phyloP scores from a whole-genome alignment of 1,140 invertebrate species.

The Atta cephalotes region DNA sequence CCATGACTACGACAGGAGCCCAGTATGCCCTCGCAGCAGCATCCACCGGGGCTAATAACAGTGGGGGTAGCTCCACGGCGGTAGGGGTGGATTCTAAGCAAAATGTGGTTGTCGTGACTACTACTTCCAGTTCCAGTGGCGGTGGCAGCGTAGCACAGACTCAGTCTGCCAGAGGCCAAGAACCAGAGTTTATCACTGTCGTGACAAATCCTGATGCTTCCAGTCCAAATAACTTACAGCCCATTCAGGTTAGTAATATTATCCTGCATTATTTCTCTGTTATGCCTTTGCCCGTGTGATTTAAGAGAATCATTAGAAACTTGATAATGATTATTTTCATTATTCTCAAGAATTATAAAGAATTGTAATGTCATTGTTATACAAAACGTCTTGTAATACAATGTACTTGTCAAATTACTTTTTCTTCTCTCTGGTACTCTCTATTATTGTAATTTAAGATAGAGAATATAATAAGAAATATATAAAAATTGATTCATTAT shows the following conservation, averaged over 20 bases:
- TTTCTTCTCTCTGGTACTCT: neutral
- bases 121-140: conserved; percentile 84
- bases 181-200: conserved; percentile 82
- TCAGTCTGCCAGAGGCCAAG: conserved; percentile 82
- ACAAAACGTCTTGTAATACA: neutral
- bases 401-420: neutral
- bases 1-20: conserved; percentile 86
- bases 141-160: conserved; percentile 80
- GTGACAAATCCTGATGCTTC: conserved; percentile 84
- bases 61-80: conserved; percentile 80
- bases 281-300: conserved; percentile 9
- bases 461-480: conserved; percentile 18
- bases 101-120: conserved; percentile 84
- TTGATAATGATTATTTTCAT: neutral
- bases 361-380: neutral
- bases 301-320: neutral
- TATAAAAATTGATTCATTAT: conserved; percentile 15
- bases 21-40: conserved; percentile 85
- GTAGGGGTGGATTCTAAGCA: conserved; percentile 84
- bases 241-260: conserved; percentile 83
- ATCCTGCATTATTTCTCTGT: neutral
- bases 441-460: conserved; percentile 7
- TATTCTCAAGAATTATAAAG: conserved; percentile 3
- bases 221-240: conserved; percentile 84
- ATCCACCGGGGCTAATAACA: conserved; percentile 83